Conservation (phyloP, 2,797 vertebrate species). For the Myotis vivesi region DNA sequence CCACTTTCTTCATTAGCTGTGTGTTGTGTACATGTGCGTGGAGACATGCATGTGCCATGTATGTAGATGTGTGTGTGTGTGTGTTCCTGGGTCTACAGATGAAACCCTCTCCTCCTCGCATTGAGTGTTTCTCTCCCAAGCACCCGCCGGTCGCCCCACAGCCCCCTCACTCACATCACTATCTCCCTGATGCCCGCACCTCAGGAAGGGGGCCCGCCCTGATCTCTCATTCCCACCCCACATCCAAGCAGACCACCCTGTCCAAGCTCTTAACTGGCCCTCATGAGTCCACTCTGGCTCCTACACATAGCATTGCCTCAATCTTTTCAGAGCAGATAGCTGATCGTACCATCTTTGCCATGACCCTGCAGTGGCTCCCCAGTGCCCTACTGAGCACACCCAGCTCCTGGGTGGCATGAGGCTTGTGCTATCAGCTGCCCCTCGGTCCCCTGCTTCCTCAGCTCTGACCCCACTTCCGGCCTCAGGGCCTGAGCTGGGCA, state of each 20-base stretch:
- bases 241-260: rapidly evolving
- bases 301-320: rapidly evolving
- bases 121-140: neutral
- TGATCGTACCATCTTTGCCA: rapidly evolving
- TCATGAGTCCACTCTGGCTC: neutral
- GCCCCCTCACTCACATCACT: neutral
- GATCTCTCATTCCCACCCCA: neutral
- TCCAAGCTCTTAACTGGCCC: rapidly evolving
- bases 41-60: rapidly evolving
- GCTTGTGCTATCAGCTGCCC: rapidly evolving
- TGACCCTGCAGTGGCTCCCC: rapidly evolving
- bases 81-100: neutral
- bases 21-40: neutral
- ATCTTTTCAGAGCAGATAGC: neutral
- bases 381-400: rapidly evolving
- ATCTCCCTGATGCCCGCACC: rapidly evolving
- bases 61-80: neutral
- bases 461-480: rapidly evolving
- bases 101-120: neutral
- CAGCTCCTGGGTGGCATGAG: neutral
- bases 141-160: neutral
- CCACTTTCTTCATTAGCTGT: neutral
- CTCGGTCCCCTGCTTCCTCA: rapidly evolving
- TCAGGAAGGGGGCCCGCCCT: neutral
- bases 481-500: rapidly evolving